Conservation (phyloP, 2,113 vertebrate genomes). For the Myotis brandtii region DNA sequence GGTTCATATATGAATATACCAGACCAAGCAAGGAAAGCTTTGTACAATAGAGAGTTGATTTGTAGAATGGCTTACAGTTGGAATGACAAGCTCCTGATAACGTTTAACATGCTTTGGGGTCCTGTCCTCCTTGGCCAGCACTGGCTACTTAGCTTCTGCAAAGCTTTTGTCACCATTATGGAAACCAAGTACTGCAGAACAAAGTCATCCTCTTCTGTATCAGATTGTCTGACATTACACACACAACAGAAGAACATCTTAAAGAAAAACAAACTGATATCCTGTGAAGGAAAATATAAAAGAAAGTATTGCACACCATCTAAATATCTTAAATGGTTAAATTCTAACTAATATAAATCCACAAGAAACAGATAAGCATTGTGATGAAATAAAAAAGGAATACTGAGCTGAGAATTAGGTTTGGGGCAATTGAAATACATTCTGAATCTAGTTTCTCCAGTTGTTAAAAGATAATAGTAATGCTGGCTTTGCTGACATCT, state of each 20-base stretch:
- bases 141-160: not conserved
- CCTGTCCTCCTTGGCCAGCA: not conserved
- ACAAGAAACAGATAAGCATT: not conserved
- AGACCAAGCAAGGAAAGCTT: not conserved
- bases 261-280: not conserved
- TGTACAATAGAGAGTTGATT: not conserved
- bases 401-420: not conserved
- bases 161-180: not conserved
- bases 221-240: not conserved
- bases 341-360: not conserved
- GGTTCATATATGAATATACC: not conserved
- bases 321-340: slow-evolving; percentile 8
- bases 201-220: not conserved
- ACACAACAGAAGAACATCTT: not conserved
- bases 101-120: slow-evolving; percentile 3
- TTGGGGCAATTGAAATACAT: not conserved
- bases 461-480: not conserved
- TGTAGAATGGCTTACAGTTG: not conserved
- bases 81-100: slow-evolving; percentile 1
- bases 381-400: not conserved
- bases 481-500: not conserved
- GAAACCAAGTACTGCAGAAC: not conserved
- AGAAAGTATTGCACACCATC: not conserved
- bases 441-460: not conserved
- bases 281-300: not conserved